Conservation (phyloP, 2,797 vertebrate genomes). For the Anolis apletophallus region DNA sequence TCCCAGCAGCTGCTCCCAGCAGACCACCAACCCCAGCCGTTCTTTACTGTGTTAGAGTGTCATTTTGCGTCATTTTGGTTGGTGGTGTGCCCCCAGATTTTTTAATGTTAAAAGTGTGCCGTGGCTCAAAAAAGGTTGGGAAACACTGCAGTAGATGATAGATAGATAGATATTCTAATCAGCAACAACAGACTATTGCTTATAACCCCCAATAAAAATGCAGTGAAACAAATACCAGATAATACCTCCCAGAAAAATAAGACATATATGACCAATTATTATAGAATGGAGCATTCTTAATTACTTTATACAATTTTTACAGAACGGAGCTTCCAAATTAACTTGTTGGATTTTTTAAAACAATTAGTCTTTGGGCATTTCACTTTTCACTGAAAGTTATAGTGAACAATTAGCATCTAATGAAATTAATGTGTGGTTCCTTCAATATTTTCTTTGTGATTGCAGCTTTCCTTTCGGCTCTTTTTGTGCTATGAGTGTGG, state of each 20-base stretch:
- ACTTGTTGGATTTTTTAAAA: slow-evolving; percentile 53
- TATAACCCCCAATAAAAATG: not conserved
- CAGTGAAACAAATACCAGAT: slow-evolving; percentile 38
- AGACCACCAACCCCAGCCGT: no score
- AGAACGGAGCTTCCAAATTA: slow-evolving; percentile 38
- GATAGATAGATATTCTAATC: no score
- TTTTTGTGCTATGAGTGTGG: slow-evolving; percentile 12
- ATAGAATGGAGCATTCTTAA: slow-evolving; percentile 16
- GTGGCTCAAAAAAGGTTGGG: no score
- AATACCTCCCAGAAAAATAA: slow-evolving; percentile 8
- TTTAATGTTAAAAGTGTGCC: no score
- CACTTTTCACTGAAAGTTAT: slow-evolving; percentile 41
- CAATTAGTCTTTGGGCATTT: slow-evolving; percentile 35
- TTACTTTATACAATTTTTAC: slow-evolving; percentile 24
- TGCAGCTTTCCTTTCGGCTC: slow-evolving; percentile 5
- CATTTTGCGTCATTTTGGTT: no score
- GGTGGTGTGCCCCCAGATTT: no score
- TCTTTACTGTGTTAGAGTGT: no score
- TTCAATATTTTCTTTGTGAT: slow-evolving; percentile 18
- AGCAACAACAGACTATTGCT: not conserved
- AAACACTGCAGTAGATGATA: no score
- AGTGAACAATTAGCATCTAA: slow-evolving; percentile 25
- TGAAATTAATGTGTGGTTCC: slow-evolving; percentile 24
- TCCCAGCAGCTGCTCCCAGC: no score
- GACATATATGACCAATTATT: slow-evolving; percentile 36